Base-by-base conservation (phyloP, 2,113 vertebrate genomes). In the Oostethus manadensis region DNA sequence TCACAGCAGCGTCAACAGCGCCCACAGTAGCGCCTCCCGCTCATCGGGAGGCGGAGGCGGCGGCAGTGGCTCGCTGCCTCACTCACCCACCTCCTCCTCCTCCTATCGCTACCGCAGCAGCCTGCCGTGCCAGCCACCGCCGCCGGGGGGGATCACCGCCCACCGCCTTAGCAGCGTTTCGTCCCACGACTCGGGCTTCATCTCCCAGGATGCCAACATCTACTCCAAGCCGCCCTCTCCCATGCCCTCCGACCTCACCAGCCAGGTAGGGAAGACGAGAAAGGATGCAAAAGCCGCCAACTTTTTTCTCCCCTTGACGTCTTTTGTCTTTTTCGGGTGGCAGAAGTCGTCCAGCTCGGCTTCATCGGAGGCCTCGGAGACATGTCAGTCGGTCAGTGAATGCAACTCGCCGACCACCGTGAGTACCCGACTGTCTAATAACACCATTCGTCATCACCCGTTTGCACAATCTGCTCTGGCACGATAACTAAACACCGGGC, bases 291-390 rank as follows among this genome's bases (percentile, higher is more conserved):
- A 16, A 18, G 10, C 10, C 8, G 2, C 10, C 38, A 1, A 3
- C 38, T 3, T 13, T 18, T 42, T 29, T 3, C 11, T 18, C 11
- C 35, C 20, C n/a, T 2, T 6, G 8, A 21, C 5, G 10, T 6
- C 17, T 11, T 9, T 17, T 9, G 15, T 53, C 14, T 7, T 42
- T 3, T 56, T 0, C 40, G 33, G 61, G 44, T 33, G 62, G 53
- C 84, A 99, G 96, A 99, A 98, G 81, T 99, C 96, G 44, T 98
- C 96, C 78, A 99, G 96, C 83, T 99, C 96, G 0, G 94, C 96
- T 0, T 99, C 96, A 23, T 99, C 96, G 0, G 96, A 99, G 85
- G 96, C 96, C 51, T 99, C 96, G 0, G 96, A 99, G 80, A 98
- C 96, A 33, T 98, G 96, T 83, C 96, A 98, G 90, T 98, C 96